These are phyloP conservation scores for Contarinia nasturtii DNA, from an alignment of 1,140 invertebrate genomes.

Conservation along the genomic window DNA sequence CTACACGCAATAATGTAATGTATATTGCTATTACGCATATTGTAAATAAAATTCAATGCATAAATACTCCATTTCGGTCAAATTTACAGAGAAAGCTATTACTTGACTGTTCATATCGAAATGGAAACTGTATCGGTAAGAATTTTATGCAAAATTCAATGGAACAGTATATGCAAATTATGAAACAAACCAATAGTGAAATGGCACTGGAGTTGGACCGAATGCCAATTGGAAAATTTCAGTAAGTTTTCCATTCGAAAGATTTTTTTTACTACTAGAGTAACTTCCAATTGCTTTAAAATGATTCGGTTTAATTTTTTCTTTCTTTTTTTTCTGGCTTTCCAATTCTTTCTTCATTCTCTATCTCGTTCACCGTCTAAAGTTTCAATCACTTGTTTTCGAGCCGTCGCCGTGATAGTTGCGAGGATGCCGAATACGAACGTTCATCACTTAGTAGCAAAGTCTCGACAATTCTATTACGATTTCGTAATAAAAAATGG, in stretches of 20 bases:
- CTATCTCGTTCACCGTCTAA: no score
- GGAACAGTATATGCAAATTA: conserved; percentile 21
- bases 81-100: no score
- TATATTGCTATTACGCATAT: no score
- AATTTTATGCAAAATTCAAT: conserved; percentile 24
- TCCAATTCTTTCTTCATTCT: neutral
- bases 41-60: no score
- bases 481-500: conserved; percentile 20
- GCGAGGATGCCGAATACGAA: neutral
- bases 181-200: conserved; percentile 23
- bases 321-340: neutral
- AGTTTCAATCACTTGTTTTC: conserved; percentile 1
- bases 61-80: no score
- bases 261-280: neutral
- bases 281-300: no score
- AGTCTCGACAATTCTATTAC: conserved; percentile 18
- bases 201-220: conserved; percentile 24
- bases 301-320: no score
- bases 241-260: conserved; percentile 10
- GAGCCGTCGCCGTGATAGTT: neutral
- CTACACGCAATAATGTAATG: no score
- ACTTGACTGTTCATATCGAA: no score
- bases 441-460: conserved; percentile 14
- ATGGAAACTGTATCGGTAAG: neutral
- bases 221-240: conserved; percentile 23